These are phyloP conservation scores for Poeciliopsis paucimaculata DNA, from an alignment of 2,797 vertebrate species.

Conservation along the genomic window DNA sequence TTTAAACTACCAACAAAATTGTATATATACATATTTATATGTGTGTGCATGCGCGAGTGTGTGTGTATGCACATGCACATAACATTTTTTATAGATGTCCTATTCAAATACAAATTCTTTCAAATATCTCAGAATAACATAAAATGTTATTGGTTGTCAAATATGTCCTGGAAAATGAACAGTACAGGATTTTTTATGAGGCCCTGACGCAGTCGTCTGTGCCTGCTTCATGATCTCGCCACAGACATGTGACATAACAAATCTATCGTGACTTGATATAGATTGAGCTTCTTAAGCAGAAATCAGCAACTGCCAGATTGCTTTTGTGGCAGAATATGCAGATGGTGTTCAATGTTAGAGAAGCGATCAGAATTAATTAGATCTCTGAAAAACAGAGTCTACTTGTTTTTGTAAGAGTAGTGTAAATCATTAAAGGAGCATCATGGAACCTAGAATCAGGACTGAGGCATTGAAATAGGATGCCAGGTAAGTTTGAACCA, in stretches of 20 bases:
- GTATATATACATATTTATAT: neutral
- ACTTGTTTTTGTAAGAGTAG: neutral
- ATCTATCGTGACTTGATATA: neutral
- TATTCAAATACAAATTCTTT: neutral
- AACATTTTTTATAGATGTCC: no score
- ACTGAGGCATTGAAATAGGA: neutral
- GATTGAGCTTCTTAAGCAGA: neutral
- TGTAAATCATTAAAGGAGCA: neutral
- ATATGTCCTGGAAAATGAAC: neutral
- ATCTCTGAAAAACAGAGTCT: neutral
- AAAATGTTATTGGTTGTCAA: neutral
- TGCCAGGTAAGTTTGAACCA: neutral
- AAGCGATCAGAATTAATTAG: neutral
- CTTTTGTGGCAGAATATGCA: neutral
- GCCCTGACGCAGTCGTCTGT: neutral
- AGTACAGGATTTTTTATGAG: neutral
- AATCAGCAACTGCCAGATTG: neutral
- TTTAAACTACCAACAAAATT: neutral
- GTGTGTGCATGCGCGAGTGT: no score
- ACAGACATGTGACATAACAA: neutral
- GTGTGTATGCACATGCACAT: no score
- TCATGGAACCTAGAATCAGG: neutral
- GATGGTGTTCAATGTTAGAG: neutral
- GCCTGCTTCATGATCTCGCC: neutral
- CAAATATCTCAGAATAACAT: neutral